phyloP scores from a whole-genome alignment of 2,888 invertebrate species.

The Ashinkailepas kermadecensis region DNA sequence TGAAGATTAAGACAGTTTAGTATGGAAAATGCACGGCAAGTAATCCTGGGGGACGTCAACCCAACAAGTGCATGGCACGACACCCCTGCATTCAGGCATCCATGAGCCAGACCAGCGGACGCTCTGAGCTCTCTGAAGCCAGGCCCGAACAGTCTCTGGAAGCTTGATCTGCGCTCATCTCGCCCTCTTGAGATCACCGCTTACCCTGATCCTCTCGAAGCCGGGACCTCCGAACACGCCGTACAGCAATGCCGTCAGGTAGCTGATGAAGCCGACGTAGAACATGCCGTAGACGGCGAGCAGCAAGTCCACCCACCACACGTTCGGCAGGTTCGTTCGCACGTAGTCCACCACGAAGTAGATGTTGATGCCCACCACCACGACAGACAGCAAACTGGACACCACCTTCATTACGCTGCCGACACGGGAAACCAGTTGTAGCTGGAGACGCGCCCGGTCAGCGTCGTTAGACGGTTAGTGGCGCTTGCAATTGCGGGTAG shows the following conservation, averaged over 20 bases:
- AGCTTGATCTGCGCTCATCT: no score
- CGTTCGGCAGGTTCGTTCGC: slow-evolving; percentile 35
- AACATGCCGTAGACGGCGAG: slow-evolving; percentile 24
- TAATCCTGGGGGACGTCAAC: no score
- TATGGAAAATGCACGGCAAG: no score
- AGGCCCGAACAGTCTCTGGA: background rate
- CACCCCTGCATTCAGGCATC: background rate
- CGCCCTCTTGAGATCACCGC: background rate
- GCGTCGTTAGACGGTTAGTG: no score
- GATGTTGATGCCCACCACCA: slow-evolving; percentile 70
- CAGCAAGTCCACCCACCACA: slow-evolving; percentile 32
- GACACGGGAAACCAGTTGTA: background rate
- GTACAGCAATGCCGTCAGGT: slow-evolving; percentile 29
- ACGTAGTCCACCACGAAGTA: slow-evolving; percentile 64
- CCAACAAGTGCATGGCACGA: background rate
- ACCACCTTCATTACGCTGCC: slow-evolving; percentile 60
- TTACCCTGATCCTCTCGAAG: slow-evolving; percentile 17
- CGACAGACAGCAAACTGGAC: slow-evolving; percentile 56
- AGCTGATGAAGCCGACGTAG: slow-evolving; percentile 32
- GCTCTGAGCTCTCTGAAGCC: background rate
- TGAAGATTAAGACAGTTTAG: no score
- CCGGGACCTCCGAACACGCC: slow-evolving; percentile 29
- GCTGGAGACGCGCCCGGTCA: no score
- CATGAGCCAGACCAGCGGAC: background rate
- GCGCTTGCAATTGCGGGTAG: background rate